Base-by-base conservation (phyloP, 2,113 vertebrate genomes). In the Phrynosoma platyrhinos region DNA sequence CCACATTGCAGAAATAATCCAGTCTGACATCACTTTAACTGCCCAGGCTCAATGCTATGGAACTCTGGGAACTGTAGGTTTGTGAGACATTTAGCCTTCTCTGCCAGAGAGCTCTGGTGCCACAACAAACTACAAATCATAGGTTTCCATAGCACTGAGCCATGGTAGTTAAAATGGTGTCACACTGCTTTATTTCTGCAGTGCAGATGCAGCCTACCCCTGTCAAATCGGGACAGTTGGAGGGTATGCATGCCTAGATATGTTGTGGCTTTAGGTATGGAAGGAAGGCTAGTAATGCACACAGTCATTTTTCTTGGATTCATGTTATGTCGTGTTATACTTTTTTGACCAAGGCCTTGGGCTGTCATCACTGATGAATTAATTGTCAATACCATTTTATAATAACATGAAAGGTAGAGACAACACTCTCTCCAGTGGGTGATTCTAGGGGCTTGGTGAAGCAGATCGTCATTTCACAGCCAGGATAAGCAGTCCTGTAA, bases 341-440 rank as follows among this genome's bases (percentile, higher is more conserved):
- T 85, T 82, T 30, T 71, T 53, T 47, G 62, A 84, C 68, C 32
- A 84, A 0, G 55, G 85, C 1, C 25, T n/a, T 21, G 2, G 79
- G 86, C 62, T 27, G 40, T 13, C 27, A 55, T 25, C 58, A 62
- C 12, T 18, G 71, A 47, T 66, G 42, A 42, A 69, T 82, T 42
- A 86, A 25, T 82, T 53, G 0, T 62, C 27, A 1, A 2, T 53
- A 18, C 23, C 20, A 9, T 58, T 18, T 13, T 1, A 14, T 10
- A 81, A 82, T 32, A 25, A 14, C 20, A 10, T 0, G 1, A n/a
- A 71, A 84, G 66, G 23, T 13, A 62, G 0, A 7, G 0, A 0
- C 30, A 75, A 42, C 71, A 32, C 47, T 88, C 55, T 90, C 90
- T 74, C 89, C 90, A 77, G 88, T 79, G 87, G 91, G 27, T 13